Evolutionary conservation across 2,888 invertebrate genomes (phyloP), one percentile per base, ranked within the genome.

Genomic region (Ormyrus thymus): DNA sequence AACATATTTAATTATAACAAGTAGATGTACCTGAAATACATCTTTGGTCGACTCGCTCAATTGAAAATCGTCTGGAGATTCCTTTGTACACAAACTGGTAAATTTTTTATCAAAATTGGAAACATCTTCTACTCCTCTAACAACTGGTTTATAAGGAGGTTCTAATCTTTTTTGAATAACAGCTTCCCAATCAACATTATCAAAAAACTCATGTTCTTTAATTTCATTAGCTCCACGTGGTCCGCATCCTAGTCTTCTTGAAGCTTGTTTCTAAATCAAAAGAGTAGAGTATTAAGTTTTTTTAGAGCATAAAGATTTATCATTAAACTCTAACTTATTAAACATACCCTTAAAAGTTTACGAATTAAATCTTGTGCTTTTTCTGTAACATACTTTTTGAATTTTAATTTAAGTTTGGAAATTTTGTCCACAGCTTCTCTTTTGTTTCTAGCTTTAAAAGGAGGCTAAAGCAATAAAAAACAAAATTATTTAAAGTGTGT

Each of bases 361-460:
- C 98, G 94, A 83, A 99, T 96, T 84, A 99, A 92, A 90, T 98
- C 98, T 86, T 97, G 93, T 56, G 99, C 98, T 90, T 99, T 98
- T 85, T 95, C 94, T 66, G 98, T 97, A 85, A 99, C 93, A 92
- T 98, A 99, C 75, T 96, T 97, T 76, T 99, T 99, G 88, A 99
- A 92, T 91, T 94, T 95, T 13, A 99, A 92, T 92, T 98, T 98
- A 81, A 97, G 97, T 91, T 97, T 97, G 83, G 99, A 92, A 89
- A 99, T 99, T 92, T 97, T 98, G 90, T 99, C 99, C 91, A 99
- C 98, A 45, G 99, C 99, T 91, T 97, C 97, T 92, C 98, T 98
- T 84, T 98, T 94, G 91, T 97, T 98, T 87, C 97, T 97, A 78
- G 97, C 98, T 58, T 97, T 98, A 88, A 98, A 99, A 59, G 99